A percentile compares a stretch with the other conserved stretches of the same genome.
phyloP scores from a whole-genome alignment of 2,888 invertebrate genomes.

The Hirtodrosophila cameraria region DNA sequence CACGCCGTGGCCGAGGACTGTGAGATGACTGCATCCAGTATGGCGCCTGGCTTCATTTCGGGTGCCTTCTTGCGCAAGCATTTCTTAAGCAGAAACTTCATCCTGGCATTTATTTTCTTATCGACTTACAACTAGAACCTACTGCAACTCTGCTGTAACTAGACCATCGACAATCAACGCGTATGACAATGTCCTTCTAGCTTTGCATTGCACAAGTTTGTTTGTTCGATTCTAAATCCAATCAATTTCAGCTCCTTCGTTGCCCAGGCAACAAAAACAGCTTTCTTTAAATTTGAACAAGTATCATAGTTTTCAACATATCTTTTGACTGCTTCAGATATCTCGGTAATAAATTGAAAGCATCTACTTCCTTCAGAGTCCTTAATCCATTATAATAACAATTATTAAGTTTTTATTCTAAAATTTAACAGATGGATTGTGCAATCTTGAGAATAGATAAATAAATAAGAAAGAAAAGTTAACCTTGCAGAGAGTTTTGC shows the following conservation, averaged over 20 bases:
- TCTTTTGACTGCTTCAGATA: no score
- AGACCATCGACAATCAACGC: background rate
- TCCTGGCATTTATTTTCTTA: conserved; percentile 18
- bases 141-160: background rate
- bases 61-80: conserved; percentile 83
- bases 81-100: conserved; percentile 82
- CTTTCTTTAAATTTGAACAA: no score
- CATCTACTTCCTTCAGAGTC: no score
- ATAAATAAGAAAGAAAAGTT: no score
- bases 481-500: no score
- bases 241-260: conserved; percentile 11
- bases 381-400: no score
- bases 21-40: conserved; percentile 94
- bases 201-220: conserved; percentile 45
- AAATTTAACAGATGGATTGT: no score
- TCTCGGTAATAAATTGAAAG: no score
- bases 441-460: no score
- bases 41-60: conserved; percentile 87
- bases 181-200: background rate
- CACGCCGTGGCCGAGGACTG: conserved; percentile 92
- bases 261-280: conserved; percentile 37
- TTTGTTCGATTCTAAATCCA: conserved; percentile 60
- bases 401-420: no score
- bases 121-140: conserved; percentile 57
- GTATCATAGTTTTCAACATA: no score